Evolutionary conservation across 1,140 invertebrate species (phyloP).

Genomic region (Scaptomyza hsui): DNA sequence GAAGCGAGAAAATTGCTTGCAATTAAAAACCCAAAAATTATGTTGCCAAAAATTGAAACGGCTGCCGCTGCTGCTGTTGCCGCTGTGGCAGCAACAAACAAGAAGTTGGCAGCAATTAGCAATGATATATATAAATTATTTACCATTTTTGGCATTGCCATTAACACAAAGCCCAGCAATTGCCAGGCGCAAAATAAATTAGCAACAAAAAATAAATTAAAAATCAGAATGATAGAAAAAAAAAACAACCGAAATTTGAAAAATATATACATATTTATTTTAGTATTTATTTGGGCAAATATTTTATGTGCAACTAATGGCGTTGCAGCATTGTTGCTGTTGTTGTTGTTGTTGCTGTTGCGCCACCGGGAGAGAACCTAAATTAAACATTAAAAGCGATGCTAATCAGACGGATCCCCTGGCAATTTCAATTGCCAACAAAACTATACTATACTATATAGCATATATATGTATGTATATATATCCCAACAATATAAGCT

Average conservation of each 20-base stretch:
- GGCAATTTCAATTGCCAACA: constrained; percentile 59
- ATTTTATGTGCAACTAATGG: constrained; percentile 49
- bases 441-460: constrained; percentile 4
- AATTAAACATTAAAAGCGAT: constrained; percentile 81
- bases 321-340: constrained; percentile 26
- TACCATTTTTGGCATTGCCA: constrained; percentile 75
- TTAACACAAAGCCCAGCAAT: constrained; percentile 53
- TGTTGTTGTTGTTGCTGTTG: constrained; percentile 26
- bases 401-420: constrained; percentile 73
- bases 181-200: constrained; percentile 27
- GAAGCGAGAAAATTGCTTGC: constrained; percentile 46
- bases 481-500: no score
- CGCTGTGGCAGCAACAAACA: constrained; percentile 44
- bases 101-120: constrained; percentile 82
- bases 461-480: background rate
- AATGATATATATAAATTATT: constrained; percentile 75
- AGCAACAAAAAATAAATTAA: constrained; percentile 14
- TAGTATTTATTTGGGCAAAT: constrained; percentile 29
- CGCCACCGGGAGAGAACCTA: constrained; percentile 68
- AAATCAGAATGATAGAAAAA: background rate
- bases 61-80: constrained; percentile 8
- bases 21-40: constrained; percentile 74
- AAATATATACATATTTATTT: constrained; percentile 13
- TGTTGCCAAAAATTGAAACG: constrained; percentile 71
- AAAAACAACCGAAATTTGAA: background rate